phyloP scores from a whole-genome alignment of 1,140 invertebrate genomes.

The Hormaphis cornu region DNA sequence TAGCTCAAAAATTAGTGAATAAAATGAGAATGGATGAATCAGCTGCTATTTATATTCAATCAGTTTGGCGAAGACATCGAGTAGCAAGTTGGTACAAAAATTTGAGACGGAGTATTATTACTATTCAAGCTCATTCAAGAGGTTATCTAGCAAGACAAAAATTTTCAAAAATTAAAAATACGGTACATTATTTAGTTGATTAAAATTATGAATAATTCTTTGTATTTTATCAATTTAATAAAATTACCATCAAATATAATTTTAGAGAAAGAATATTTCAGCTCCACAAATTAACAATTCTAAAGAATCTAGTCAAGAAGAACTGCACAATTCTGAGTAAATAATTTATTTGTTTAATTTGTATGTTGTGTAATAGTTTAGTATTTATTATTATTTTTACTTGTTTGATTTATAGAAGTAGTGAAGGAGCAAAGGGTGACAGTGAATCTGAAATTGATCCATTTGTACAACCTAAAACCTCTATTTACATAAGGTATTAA shows the following conservation, averaged over 20 bases:
- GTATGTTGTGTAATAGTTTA: not conserved
- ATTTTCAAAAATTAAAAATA: conserved; percentile 43
- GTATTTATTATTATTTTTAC: not conserved
- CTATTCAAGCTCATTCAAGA: conserved; percentile 62
- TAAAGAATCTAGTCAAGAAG: conserved; percentile 52
- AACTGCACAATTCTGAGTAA: conserved; percentile 41
- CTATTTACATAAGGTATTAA: not conserved
- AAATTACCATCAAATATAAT: not conserved
- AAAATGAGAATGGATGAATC: conserved; percentile 40
- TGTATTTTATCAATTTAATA: no score
- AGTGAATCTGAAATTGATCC: conserved; percentile 19
- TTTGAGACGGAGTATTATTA: conserved; percentile 50
- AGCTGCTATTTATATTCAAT: conserved; percentile 67
- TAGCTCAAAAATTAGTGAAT: conserved; percentile 46
- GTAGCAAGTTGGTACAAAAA: conserved; percentile 57
- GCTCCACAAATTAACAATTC: conserved; percentile 38
- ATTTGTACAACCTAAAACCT: not conserved
- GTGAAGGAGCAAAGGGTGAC: conserved; percentile 20
- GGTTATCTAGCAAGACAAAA: conserved; percentile 52
- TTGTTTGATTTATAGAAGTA: conserved; percentile 5
- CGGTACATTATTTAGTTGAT: conserved; percentile 8
- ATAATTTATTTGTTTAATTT: not conserved
- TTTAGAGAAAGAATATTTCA: conserved; percentile 9
- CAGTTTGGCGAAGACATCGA: conserved; percentile 59
- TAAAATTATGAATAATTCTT: not conserved